phyloP scores from a whole-genome alignment of 2,888 invertebrate species.

The Epirrita christyi region DNA sequence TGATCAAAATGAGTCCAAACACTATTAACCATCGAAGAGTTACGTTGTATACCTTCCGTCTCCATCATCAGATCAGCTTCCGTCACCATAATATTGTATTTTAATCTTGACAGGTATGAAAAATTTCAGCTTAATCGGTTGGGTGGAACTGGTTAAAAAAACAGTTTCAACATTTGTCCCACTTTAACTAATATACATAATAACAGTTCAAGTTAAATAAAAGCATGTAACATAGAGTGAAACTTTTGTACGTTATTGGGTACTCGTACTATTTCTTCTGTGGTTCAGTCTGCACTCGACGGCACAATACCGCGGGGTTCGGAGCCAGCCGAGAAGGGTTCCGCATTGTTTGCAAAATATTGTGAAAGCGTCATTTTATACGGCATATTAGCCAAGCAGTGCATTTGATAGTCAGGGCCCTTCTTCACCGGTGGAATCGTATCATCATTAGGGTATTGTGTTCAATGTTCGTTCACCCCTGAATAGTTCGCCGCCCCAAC shows the following conservation, averaged over 20 bases:
- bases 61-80: no score
- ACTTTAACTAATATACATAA: no score
- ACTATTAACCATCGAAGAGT: no score
- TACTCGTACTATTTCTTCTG: slow-evolving; percentile 11
- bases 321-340: slow-evolving; percentile 66
- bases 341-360: slow-evolving; percentile 83
- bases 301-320: slow-evolving; percentile 56
- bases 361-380: slow-evolving; percentile 83
- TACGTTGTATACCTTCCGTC: no score
- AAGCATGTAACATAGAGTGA: no score
- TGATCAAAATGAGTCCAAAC: no score
- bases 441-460: slow-evolving; percentile 78
- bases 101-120: no score
- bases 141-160: no score
- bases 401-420: slow-evolving; percentile 78
- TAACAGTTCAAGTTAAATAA: no score
- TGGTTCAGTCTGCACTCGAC: slow-evolving; percentile 63
- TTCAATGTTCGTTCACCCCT: slow-evolving; percentile 42
- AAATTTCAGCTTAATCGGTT: no score
- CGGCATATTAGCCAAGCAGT: slow-evolving; percentile 77
- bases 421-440: slow-evolving; percentile 73
- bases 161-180: no score
- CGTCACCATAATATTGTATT: no score
- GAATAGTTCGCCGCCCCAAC: slow-evolving; percentile 40
- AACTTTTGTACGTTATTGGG: neutral